Evolutionary conservation across 2,113 vertebrate genomes (phyloP).

Genomic region (Hippoglossus stenolepis): DNA sequence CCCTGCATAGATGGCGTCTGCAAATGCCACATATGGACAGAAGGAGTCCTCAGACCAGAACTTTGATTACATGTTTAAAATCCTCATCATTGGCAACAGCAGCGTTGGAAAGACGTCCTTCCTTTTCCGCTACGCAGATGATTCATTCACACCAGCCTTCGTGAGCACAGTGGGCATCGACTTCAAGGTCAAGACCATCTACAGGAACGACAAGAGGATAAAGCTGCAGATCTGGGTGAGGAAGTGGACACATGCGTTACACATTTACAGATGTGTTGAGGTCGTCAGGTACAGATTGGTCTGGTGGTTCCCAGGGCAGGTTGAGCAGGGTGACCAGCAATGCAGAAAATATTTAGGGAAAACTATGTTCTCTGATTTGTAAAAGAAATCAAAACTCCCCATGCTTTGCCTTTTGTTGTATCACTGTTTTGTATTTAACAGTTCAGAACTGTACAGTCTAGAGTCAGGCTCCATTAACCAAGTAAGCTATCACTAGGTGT

Average conservation of each 20-base stretch:
- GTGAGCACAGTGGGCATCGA: slow-evolving; percentile 94
- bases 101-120: slow-evolving; percentile 94
- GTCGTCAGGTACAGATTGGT: not conserved
- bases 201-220: slow-evolving; percentile 91
- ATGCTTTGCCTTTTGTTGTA: not conserved
- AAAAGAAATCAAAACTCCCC: not conserved
- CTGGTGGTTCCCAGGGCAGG: not conserved
- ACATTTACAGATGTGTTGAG: not conserved
- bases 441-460: not conserved
- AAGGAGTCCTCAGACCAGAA: slow-evolving; percentile 91
- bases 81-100: slow-evolving; percentile 92
- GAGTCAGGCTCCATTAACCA: not conserved
- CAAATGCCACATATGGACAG: slow-evolving; percentile 91
- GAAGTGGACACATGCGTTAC: slow-evolving; percentile 13
- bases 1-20: slow-evolving; percentile 91
- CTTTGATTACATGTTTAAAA: slow-evolving; percentile 95
- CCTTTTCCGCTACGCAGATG: slow-evolving; percentile 92
- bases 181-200: slow-evolving; percentile 95
- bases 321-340: not conserved
- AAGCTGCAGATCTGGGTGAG: slow-evolving; percentile 96
- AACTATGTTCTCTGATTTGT: not conserved
- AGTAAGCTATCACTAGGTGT: too few relatives aligned
- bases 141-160: slow-evolving; percentile 92
- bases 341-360: not conserved
- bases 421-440: not conserved